Base-by-base conservation (phyloP, 2,113 vertebrate genomes). In the Anseranas semipalmata region DNA sequence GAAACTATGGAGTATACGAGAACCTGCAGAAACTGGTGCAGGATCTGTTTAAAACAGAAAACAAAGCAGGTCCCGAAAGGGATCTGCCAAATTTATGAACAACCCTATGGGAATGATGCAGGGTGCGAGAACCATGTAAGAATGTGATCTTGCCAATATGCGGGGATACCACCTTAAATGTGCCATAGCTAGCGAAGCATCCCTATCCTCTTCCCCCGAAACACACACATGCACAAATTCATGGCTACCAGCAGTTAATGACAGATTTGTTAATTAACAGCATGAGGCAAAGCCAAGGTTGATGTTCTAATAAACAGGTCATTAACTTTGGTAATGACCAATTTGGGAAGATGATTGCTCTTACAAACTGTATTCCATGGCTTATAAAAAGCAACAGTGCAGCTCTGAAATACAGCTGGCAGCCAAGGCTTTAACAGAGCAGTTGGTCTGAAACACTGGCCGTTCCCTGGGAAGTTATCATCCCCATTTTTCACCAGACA, bases 271-370 rank as follows among this genome's bases (percentile, higher is more conserved):
- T 98, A 98, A 98, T 98, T 98, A 98, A 97, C 97, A 96, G 96
- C 97, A 97, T 78, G 94, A 98, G 96, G 97, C 97, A 98, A 98
- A 98, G 97, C 97, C 98, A 98, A 98, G 97, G 97, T 98, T 98
- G 98, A 98, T 98, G 97, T 96, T 97, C 97, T 98, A 98, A 98
- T 98, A 98, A 98, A 97, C 98, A 98, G 98, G 97, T 97, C 98
- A 98, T 98, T 98, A 98, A 98, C 98, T 98, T 97, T 97, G 96
- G 94, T 98, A 98, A 98, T 97, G 97, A 97, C 97, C 97, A 98
- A 98, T 98, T 98, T 98, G 97, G 96, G 96, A 96, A 97, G 96
- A 98, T 96, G 95, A 98, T 98, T 98, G 96, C 97, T 98, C 98
- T 97, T 98, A 97, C 96, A 97, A 97, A 98, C 97, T 96, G 71